Percentiles rank a stretch among this genome's conserved stretches.
phyloP scores from a whole-genome alignment of 1,140 invertebrate species.

The Drosophila sulfurigaster region DNA sequence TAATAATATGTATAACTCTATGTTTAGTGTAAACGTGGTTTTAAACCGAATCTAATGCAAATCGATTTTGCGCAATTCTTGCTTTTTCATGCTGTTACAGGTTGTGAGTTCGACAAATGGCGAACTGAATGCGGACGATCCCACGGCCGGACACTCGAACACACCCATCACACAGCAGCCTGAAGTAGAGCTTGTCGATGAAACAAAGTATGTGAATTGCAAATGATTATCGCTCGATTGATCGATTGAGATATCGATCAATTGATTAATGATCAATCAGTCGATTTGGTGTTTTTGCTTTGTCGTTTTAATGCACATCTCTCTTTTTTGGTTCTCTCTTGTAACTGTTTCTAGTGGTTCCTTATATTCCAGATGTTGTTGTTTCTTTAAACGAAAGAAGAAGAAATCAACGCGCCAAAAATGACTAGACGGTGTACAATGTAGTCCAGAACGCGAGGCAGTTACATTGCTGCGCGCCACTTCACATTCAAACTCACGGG shows the following conservation, averaged over 20 bases:
- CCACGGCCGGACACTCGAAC: slow-evolving; percentile 97
- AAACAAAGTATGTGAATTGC: slow-evolving; percentile 92
- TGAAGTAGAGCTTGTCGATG: slow-evolving; percentile 96
- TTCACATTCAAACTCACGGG: slow-evolving; percentile 89
- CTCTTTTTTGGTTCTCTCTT: slow-evolving; percentile 55
- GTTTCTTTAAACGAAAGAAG: slow-evolving; percentile 98
- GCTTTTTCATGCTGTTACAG: slow-evolving; percentile 86
- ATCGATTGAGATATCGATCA: slow-evolving; percentile 39
- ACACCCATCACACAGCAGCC: slow-evolving; percentile 96
- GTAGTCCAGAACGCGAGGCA: slow-evolving; percentile 88
- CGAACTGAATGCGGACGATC: slow-evolving; percentile 97
- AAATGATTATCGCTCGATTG: slow-evolving; percentile 51
- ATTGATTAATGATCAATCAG: slow-evolving; percentile 65
- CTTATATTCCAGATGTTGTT: slow-evolving; percentile 93
- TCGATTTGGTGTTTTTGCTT: slow-evolving; percentile 76
- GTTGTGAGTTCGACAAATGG: slow-evolving; percentile 99
- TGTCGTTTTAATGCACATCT: slow-evolving; percentile 82
- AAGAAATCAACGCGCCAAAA: slow-evolving; percentile 90
- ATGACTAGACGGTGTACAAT: slow-evolving; percentile 85
- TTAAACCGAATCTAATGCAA: slow-evolving; percentile 23
- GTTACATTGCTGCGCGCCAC: slow-evolving; percentile 88
- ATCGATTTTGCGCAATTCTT: slow-evolving; percentile 23
- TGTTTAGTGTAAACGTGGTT: slow-evolving; percentile 63
- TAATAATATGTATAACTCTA: slow-evolving; percentile 54
- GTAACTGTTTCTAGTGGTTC: slow-evolving; percentile 81